Evolutionary conservation across 2,113 vertebrate genomes (phyloP), one percentile per base, ranked within the genome.

Genomic region (Pangasianodon hypophthalmus): DNA sequence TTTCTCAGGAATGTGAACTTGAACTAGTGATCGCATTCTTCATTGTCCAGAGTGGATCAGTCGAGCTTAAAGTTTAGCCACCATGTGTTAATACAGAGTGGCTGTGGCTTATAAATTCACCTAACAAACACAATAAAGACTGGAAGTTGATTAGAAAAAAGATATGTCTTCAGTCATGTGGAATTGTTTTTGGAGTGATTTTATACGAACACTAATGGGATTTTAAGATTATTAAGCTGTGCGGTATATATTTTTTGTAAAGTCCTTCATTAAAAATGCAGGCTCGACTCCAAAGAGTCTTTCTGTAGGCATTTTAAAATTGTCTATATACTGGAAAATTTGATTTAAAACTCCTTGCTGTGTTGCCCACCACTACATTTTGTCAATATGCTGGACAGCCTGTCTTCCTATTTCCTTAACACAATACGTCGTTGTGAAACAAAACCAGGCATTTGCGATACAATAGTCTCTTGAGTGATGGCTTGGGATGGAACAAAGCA

Each of bases 401-500:
- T 88, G 89, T 90, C 69, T 84, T 21, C 87, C 46, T 48, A 62
- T 88, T 88, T 48, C 84, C n/a, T 90, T 88, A 88, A 89, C 56
- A 88, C 83, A 80, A 90, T 69, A 46, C 80, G 1, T 77, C 52
- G 56, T 69, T 11, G 84, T 73, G 18, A 82, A 88, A 87, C 88
- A 89, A 90, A 92, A 84, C 69, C 86, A 32, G 58, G 85, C 60
- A 16, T 41, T 67, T 69, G 88, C 29, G 75, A 81, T 54, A 90
- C 87, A 89, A 92, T 90, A 75, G 90, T 83, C 89, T 8, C 84
- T 90, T 91, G 92, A 94, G 92, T 92, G 93, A 93, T 69, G 32
- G 92, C 91, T 91, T 84, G 11, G 41, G 62, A 86, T 81, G 89
- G 91, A 90, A 93, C 93, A 92, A 92, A 92, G 91, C 92, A 88